These are phyloP conservation scores for Cirrhinus mrigala DNA, from an alignment of 2,797 vertebrate genomes.

Conservation along the genomic window DNA sequence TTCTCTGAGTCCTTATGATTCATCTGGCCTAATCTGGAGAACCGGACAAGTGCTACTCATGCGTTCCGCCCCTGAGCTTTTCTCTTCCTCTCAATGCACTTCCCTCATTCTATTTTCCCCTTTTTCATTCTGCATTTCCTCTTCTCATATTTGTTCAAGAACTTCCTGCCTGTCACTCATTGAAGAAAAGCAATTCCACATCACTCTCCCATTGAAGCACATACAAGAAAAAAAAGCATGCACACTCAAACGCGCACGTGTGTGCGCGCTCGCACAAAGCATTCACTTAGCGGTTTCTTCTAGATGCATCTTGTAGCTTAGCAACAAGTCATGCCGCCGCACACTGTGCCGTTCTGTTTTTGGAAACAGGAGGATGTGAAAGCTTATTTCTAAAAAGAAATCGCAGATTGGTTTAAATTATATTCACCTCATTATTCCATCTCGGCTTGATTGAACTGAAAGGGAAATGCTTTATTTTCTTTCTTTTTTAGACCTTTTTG, in stretches of 20 bases:
- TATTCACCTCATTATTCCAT: slow-evolving; percentile 51
- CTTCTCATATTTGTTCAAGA: slow-evolving; percentile 76
- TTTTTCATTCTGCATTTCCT: slow-evolving; percentile 55
- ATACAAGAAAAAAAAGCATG: slow-evolving; percentile 40
- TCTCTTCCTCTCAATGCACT: slow-evolving; percentile 57
- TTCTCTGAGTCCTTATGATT: slow-evolving; percentile 67
- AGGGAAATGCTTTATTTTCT: slow-evolving; percentile 28
- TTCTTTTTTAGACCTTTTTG: not conserved
- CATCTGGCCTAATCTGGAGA: slow-evolving; percentile 75
- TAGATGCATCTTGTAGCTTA: slow-evolving; percentile 68
- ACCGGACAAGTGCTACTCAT: slow-evolving; percentile 75
- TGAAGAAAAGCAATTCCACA: slow-evolving; percentile 72
- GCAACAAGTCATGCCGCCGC: slow-evolving; percentile 60
- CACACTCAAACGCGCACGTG: slow-evolving; percentile 31
- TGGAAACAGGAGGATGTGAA: slow-evolving; percentile 53
- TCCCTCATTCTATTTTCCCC: slow-evolving; percentile 38
- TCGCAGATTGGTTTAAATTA: slow-evolving; percentile 43
- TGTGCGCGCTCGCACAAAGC: slow-evolving; percentile 39
- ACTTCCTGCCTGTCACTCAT: slow-evolving; percentile 68
- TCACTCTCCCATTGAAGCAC: slow-evolving; percentile 58
- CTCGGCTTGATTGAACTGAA: slow-evolving; percentile 39
- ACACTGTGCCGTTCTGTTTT: slow-evolving; percentile 52
- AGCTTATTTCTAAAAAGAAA: slow-evolving; percentile 48
- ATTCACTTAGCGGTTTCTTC: slow-evolving; percentile 52
- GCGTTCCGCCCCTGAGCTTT: slow-evolving; percentile 30